A percentile compares a stretch with the other conserved stretches of the same genome.
Evolutionary conservation across 2,888 invertebrate genomes (phyloP).

Genomic region (Eustalomyia histrio): DNA sequence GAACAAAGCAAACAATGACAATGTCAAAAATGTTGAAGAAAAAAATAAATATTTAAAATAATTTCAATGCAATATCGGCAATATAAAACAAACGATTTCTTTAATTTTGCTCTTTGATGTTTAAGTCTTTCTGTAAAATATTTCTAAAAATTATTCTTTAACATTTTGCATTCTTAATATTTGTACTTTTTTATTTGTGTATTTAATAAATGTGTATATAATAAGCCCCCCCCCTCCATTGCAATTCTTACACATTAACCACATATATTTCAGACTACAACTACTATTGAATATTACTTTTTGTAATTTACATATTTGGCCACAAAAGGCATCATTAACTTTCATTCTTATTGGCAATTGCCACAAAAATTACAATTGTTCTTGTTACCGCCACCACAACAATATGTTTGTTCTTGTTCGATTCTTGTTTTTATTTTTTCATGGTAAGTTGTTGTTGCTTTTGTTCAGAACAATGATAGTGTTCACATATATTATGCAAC

Average conservation of each 20-base stretch:
- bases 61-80: background rate
- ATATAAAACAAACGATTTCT: background rate
- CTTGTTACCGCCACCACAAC: constrained; percentile 58
- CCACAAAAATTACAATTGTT: constrained; percentile 62
- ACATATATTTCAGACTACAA: background rate
- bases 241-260: background rate
- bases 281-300: constrained; percentile 42
- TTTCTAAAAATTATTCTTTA: background rate
- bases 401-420: constrained; percentile 27
- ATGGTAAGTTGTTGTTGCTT: constrained; percentile 22
- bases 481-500: constrained; percentile 66
- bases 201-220: constrained; percentile 30
- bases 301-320: constrained; percentile 63
- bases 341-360: constrained; percentile 65
- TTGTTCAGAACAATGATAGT: constrained; percentile 34
- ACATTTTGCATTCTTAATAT: background rate
- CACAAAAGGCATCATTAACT: constrained; percentile 65
- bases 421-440: constrained; percentile 17
- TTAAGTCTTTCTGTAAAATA: background rate
- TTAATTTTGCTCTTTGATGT: constrained; percentile 6
- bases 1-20: background rate
- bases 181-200: no score
- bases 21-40: constrained; percentile 4
- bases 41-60: background rate
- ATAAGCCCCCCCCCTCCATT: constrained; percentile 21